Evolutionary conservation across 2,113 vertebrate genomes (phyloP).

Genomic region (Thymallus thymallus): DNA sequence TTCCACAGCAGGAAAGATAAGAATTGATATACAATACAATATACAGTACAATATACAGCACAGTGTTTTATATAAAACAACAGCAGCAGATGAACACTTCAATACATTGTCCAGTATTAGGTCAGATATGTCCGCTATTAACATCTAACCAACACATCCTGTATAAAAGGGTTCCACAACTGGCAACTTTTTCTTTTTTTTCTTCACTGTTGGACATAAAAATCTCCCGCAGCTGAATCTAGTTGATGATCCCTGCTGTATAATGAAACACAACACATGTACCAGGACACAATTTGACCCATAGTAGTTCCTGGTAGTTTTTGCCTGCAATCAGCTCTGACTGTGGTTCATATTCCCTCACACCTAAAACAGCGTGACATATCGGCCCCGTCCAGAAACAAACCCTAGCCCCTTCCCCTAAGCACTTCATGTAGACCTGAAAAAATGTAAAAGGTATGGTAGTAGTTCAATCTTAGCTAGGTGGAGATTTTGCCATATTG

Average conservation of each 20-base stretch:
- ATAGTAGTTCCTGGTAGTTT: conserved; percentile 14
- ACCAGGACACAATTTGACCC: background rate
- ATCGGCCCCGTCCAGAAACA: background rate
- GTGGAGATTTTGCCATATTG: too few relatives aligned
- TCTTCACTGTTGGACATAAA: background rate
- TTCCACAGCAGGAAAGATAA: background rate
- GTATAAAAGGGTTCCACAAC: background rate
- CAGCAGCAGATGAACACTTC: background rate
- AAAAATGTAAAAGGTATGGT: too few relatives aligned
- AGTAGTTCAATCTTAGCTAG: too few relatives aligned
- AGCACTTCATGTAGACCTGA: too few relatives aligned
- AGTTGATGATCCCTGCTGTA: too few relatives aligned
- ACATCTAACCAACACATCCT: background rate
- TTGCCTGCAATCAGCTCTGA: conserved; percentile 22
- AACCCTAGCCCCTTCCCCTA: too few relatives aligned
- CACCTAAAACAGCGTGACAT: conserved; percentile 42
- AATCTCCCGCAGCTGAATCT: too few relatives aligned
- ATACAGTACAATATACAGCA: too few relatives aligned
- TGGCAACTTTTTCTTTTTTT: background rate
- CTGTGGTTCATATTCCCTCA: conserved; percentile 46
- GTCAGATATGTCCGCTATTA: background rate
- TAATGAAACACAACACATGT: too few relatives aligned
- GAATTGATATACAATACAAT: too few relatives aligned
- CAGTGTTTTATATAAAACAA: too few relatives aligned
- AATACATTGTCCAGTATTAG: background rate